These are phyloP conservation scores for Spinus pinus DNA, from an alignment of 2,797 vertebrate species.

Conservation along the genomic window DNA sequence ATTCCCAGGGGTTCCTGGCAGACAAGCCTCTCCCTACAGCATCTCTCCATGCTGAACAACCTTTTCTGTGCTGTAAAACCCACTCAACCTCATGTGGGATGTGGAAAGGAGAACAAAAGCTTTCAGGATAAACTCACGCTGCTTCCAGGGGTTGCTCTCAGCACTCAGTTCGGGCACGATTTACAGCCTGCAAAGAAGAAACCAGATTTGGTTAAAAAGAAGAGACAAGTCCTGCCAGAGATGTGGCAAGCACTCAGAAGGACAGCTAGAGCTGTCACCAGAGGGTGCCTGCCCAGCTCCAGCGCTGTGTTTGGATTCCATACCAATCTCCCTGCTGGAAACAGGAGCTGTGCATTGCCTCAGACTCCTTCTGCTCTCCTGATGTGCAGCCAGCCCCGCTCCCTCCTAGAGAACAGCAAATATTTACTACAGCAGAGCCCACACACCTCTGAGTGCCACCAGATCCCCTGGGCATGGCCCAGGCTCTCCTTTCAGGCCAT, in stretches of 20 bases:
- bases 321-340: not conserved
- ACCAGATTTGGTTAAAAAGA: not conserved
- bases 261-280: not conserved
- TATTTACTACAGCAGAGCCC: constrained; percentile 21
- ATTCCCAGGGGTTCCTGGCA: not conserved
- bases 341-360: not conserved
- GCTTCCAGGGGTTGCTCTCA: constrained; percentile 17
- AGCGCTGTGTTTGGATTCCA: not conserved
- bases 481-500: constrained; percentile 8
- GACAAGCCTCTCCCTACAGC: not conserved
- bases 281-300: not conserved
- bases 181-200: constrained; percentile 36
- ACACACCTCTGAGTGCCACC: not conserved
- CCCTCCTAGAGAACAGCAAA: not conserved
- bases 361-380: not conserved
- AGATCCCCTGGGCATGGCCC: not conserved
- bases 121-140: constrained; percentile 53
- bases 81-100: not conserved
- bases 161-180: not conserved
- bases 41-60: not conserved
- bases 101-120: constrained; percentile 24
- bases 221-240: not conserved
- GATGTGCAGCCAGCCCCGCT: not conserved
- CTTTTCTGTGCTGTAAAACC: not conserved
- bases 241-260: not conserved